Evolutionary conservation across 1,140 invertebrate genomes (phyloP), one percentile per base, ranked within the genome.

Genomic region (Glomeris maerens): DNA sequence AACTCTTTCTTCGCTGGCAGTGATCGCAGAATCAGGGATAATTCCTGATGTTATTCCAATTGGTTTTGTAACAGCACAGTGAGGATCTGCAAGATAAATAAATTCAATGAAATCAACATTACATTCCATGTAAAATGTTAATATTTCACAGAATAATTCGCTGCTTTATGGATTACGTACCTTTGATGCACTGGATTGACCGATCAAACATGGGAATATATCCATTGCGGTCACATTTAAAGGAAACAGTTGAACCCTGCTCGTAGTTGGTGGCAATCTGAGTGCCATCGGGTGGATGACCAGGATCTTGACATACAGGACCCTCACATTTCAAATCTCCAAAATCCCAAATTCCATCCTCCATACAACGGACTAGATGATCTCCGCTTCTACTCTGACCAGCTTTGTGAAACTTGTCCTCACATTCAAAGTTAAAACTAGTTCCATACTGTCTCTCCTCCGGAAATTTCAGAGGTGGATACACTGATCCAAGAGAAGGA

Each of bases 291-390:
- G 83, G 80, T 1, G 93, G 92, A 58, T 89, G 74, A 1, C 91
- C 89, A 1, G 93, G 93, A 72, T 97, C 92, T 65, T 86, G 80
- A 65, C 92, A 96, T 1, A 94, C 89, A 21, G 90, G 89, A 49
- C 90, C 91, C 73, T 95, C 90, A 62, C 93, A 98, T 42, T 89
- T 74, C 17, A 98, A 71, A 66, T 95, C 88, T 7, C 92, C 92
- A 67, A 96, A 94, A 69, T 97, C 93, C 93, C 93, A 97, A 45
- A 88, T 81, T 4, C 86, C 88, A 63, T 91, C 90, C 1, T 79
- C 79, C 70, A 85, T 82, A 67, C 92, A 97, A 28, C 83, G 78
- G 0, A 96, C 89, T 20, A 91, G 81, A 62, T 92, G 91, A 59
- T 96, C 90, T 57, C 89, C 83, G 57, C 80, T 81, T 28, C 78